phyloP scores from a whole-genome alignment of 2,113 vertebrate species.

The Psilopsiagon aurifrons region DNA sequence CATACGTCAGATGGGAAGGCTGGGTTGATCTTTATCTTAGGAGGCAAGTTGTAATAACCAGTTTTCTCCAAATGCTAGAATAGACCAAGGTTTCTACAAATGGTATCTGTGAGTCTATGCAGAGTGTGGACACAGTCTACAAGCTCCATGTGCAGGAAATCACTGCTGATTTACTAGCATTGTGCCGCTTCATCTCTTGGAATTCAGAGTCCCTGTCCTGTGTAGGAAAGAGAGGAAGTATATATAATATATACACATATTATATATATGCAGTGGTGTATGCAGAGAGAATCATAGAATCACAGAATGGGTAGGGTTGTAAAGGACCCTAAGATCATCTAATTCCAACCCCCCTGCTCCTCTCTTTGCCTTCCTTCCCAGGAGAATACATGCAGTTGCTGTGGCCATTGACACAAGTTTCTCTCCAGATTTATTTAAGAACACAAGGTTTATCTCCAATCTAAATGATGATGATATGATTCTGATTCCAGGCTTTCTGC shows the following conservation, averaged over 20 bases:
- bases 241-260: background rate
- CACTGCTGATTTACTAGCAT: background rate
- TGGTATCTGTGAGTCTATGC: accelerated
- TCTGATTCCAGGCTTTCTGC: background rate
- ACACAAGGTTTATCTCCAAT: background rate
- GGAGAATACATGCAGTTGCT: background rate
- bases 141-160: background rate
- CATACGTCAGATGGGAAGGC: background rate
- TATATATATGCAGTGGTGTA: background rate
- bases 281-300: background rate
- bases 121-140: background rate
- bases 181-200: background rate
- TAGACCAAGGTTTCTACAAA: background rate
- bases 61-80: background rate
- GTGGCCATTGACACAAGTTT: background rate
- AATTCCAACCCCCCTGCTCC: background rate
- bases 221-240: background rate
- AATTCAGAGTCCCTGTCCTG: background rate
- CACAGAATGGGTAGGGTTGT: background rate
- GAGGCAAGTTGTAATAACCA: background rate
- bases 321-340: background rate
- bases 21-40: background rate
- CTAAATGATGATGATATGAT: background rate
- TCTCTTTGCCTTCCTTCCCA: background rate
- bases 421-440: background rate